phyloP scores from a whole-genome alignment of 2,888 invertebrate species.

The Melangyna quadrimaculata region DNA sequence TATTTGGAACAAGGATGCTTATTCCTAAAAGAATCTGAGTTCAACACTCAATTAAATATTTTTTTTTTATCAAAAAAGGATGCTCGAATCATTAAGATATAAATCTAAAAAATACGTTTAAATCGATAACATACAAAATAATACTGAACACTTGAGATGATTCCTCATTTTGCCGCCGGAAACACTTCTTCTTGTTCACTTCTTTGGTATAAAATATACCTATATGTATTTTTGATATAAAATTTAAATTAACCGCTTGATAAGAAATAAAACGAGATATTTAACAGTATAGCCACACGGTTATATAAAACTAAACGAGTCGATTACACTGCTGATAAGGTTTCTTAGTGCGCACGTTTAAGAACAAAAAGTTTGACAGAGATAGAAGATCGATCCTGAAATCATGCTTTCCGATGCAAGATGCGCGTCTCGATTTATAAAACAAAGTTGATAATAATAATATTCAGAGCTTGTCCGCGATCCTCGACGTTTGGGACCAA shows the following conservation, averaged over 20 bases:
- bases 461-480: conserved; percentile 59
- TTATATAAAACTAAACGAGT: conserved; percentile 38
- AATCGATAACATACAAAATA: conserved; percentile 77
- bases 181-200: conserved; percentile 47
- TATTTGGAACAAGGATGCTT: not conserved
- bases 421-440: conserved; percentile 37
- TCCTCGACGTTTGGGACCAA: conserved; percentile 74
- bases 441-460: conserved; percentile 10
- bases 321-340: conserved; percentile 61
- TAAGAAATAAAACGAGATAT: conserved; percentile 5
- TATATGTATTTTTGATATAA: not conserved
- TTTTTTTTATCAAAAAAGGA: conserved; percentile 27
- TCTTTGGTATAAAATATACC: not conserved
- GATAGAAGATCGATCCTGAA: conserved; percentile 9
- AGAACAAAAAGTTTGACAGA: conserved; percentile 12
- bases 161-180: conserved; percentile 67
- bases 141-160: conserved; percentile 78
- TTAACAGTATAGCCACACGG: conserved; percentile 26
- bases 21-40: conserved; percentile 41
- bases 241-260: not conserved
- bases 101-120: not conserved
- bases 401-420: conserved; percentile 28
- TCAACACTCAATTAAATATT: conserved; percentile 17
- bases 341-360: conserved; percentile 22
- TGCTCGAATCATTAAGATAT: conserved; percentile 12